A percentile compares a stretch with the other conserved stretches of the same genome.
Evolutionary conservation across 2,797 vertebrate species (phyloP).

Genomic region (Melanotaenia pygmaea): DNA sequence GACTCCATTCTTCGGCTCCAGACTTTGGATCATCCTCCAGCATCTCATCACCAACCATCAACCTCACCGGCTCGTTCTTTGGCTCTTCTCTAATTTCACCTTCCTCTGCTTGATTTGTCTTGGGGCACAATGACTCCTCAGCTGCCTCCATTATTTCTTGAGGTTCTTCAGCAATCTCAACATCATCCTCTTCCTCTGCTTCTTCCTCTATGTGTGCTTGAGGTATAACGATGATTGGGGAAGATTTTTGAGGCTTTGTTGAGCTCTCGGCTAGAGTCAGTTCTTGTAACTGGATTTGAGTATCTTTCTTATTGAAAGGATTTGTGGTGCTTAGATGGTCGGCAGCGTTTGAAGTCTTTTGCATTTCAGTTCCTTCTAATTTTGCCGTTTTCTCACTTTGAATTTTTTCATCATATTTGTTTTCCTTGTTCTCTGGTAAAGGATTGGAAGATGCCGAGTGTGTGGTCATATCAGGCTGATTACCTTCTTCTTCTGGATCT

Average conservation of each 20-base stretch:
- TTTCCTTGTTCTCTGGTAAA: conserved; percentile 22
- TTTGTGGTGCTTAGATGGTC: conserved; percentile 22
- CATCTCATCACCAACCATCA: conserved; percentile 48
- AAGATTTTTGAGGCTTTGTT: conserved; percentile 39
- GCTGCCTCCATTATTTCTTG: conserved; percentile 77
- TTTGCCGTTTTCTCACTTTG: conserved; percentile 14
- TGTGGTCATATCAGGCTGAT: conserved; percentile 13
- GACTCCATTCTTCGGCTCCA: conserved; percentile 70
- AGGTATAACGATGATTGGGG: conserved; percentile 78
- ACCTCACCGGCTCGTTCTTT: conserved; percentile 39
- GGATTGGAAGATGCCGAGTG: conserved; percentile 11
- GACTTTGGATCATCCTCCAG: conserved; percentile 69
- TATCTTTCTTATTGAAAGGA: conserved; percentile 24
- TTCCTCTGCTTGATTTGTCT: conserved; percentile 8
- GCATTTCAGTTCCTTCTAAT: conserved; percentile 19
- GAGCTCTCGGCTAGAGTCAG: conserved; percentile 24
- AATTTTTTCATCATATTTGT: conserved; percentile 12
- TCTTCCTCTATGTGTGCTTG: conserved; percentile 76
- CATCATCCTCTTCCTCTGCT: conserved; percentile 68
- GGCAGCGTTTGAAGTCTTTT: conserved; percentile 24
- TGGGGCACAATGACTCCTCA: conserved; percentile 27
- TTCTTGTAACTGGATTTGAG: conserved; percentile 35
- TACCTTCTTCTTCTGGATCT: conserved; percentile 16
- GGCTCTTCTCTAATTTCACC: conserved; percentile 13
- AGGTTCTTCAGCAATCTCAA: conserved; percentile 77